These are phyloP conservation scores for Passer domesticus DNA, from an alignment of 2,113 vertebrate genomes.

Conservation along the genomic window DNA sequence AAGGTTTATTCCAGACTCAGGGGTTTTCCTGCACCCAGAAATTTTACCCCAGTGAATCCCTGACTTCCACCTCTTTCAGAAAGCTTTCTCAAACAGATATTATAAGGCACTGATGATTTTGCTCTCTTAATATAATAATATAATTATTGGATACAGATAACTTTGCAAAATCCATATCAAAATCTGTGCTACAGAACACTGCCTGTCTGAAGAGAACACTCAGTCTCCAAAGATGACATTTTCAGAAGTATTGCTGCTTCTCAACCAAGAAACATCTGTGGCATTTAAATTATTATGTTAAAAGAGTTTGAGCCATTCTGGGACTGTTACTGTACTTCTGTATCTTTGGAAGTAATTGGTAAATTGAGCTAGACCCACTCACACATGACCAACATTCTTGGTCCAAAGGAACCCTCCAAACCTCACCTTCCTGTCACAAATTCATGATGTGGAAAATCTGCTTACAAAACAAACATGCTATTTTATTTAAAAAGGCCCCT, in stretches of 20 bases:
- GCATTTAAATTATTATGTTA: background rate
- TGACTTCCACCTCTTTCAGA: background rate
- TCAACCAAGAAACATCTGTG: background rate
- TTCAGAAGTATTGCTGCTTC: background rate
- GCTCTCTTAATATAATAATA: background rate
- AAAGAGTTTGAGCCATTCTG: background rate
- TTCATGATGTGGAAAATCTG: background rate
- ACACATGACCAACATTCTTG: background rate
- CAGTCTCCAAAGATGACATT: background rate
- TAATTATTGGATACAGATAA: background rate
- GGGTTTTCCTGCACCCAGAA: background rate
- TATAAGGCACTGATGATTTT: background rate
- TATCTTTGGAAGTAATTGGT: background rate
- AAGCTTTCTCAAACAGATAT: background rate
- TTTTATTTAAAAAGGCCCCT: background rate
- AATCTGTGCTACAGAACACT: background rate
- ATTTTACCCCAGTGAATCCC: background rate
- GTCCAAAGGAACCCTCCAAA: background rate
- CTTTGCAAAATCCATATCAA: background rate
- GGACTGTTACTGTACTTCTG: background rate
- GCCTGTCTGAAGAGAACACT: background rate
- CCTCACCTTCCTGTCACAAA: fast-evolving
- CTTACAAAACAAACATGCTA: background rate
- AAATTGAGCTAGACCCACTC: background rate
- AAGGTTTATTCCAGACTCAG: background rate